Evolutionary conservation across 2,888 invertebrate genomes (phyloP).

Genomic region (Ectemnius lituratus): DNA sequence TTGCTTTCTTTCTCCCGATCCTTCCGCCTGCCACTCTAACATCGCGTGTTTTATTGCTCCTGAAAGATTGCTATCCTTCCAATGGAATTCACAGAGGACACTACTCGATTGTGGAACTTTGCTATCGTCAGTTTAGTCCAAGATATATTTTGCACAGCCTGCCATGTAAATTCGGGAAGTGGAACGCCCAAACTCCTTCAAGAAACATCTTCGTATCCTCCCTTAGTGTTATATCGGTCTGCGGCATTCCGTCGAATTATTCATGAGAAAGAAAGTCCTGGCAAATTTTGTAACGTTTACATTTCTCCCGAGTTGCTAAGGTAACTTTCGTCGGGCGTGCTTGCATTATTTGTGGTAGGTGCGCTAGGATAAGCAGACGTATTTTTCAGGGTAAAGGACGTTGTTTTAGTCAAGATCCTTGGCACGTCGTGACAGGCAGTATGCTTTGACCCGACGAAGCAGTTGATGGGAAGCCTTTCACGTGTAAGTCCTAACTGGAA

Average conservation of each 20-base stretch:
- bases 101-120: not conserved
- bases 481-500: conserved; percentile 46
- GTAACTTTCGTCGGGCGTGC: too few relatives aligned
- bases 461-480: conserved; percentile 41
- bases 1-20: not conserved
- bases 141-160: conserved; percentile 7
- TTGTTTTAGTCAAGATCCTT: conserved; percentile 8
- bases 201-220: not conserved
- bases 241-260: not conserved
- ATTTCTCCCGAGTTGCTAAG: too few relatives aligned
- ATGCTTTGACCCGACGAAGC: conserved; percentile 42
- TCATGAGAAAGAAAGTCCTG: not conserved
- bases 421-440: conserved; percentile 18
- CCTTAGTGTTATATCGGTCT: not conserved
- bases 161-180: conserved; percentile 5
- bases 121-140: not conserved
- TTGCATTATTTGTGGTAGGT: too few relatives aligned
- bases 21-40: not conserved
- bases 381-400: conserved; percentile 1
- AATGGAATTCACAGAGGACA: not conserved
- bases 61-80: not conserved
- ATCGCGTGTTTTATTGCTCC: conserved; percentile 14
- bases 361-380: not conserved
- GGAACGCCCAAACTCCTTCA: not conserved
- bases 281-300: too few relatives aligned